Evolutionary conservation across 2,113 vertebrate species (phyloP).

Genomic region (Solenodon paradoxus): DNA sequence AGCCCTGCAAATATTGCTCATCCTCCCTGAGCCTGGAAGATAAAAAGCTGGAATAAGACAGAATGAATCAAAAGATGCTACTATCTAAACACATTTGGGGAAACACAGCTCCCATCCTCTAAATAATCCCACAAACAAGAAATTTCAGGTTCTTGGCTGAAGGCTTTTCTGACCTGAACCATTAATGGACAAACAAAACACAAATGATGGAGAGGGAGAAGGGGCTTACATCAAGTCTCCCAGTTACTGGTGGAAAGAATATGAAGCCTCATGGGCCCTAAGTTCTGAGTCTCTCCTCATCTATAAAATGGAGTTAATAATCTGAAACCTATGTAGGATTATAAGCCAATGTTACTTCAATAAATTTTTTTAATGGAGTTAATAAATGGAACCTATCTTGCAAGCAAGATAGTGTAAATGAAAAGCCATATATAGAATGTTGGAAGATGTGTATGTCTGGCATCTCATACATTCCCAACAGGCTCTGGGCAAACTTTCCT

Average conservation of each 20-base stretch:
- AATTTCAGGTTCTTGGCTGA: background rate
- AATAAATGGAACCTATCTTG: background rate
- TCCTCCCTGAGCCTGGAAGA: background rate
- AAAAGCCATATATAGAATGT: background rate
- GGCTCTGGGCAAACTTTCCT: background rate
- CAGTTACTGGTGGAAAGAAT: background rate
- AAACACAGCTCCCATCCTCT: background rate
- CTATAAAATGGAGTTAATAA: background rate
- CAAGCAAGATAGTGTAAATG: background rate
- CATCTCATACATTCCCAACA: background rate
- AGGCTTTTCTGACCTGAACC: background rate
- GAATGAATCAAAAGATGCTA: background rate
- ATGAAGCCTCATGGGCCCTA: background rate
- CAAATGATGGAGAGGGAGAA: background rate
- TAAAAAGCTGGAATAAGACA: background rate
- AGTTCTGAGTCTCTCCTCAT: background rate
- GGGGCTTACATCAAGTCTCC: too few species aligned
- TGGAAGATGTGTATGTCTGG: background rate
- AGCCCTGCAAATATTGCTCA: too few species aligned
- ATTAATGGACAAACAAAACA: background rate
- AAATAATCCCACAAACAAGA: background rate
- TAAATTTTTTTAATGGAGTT: background rate
- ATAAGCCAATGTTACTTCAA: background rate
- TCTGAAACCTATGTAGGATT: background rate
- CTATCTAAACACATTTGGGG: background rate